Evolutionary conservation across 37 sponge, comb jelly and placozoan species (phyloP).

Genomic region (Geodia barretti): DNA sequence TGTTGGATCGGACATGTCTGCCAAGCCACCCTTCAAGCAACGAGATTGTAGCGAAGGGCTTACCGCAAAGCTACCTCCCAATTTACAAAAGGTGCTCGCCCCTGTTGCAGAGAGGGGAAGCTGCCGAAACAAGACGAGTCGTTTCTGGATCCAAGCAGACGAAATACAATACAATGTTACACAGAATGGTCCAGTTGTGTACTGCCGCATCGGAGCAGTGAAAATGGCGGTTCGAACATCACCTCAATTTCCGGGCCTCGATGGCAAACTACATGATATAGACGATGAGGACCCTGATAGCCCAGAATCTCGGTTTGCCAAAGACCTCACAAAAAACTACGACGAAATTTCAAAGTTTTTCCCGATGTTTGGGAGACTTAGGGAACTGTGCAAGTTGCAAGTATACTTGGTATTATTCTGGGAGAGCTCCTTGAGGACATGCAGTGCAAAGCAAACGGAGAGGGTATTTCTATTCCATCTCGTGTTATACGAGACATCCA

Average conservation of each 20-base stretch:
- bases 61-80: slow-evolving; percentile 36
- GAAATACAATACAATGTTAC: slow-evolving; percentile 23
- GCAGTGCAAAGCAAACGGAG: slow-evolving; percentile 10
- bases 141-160: slow-evolving; percentile 82
- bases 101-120: slow-evolving; percentile 54
- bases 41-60: slow-evolving; percentile 40
- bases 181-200: neutral
- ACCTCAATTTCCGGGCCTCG: slow-evolving; percentile 39
- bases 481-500: slow-evolving; percentile 1
- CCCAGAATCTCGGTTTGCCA: slow-evolving; percentile 67
- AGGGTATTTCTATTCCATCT: neutral
- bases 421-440: slow-evolving; percentile 3
- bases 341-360: slow-evolving; percentile 44
- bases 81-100: slow-evolving; percentile 36
- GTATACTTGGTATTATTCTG: slow-evolving; percentile 17
- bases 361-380: slow-evolving; percentile 68
- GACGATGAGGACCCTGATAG: slow-evolving; percentile 61
- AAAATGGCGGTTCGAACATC: slow-evolving; percentile 53
- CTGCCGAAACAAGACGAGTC: neutral
- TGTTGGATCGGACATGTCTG: slow-evolving; percentile 71
- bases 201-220: slow-evolving; percentile 8
- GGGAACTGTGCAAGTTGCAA: slow-evolving; percentile 56
- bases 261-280: slow-evolving; percentile 68
- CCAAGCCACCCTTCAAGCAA: slow-evolving; percentile 71
- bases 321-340: slow-evolving; percentile 55